Evolutionary conservation across 2,888 invertebrate species (phyloP).

Genomic region (Crocallis elinguaria): DNA sequence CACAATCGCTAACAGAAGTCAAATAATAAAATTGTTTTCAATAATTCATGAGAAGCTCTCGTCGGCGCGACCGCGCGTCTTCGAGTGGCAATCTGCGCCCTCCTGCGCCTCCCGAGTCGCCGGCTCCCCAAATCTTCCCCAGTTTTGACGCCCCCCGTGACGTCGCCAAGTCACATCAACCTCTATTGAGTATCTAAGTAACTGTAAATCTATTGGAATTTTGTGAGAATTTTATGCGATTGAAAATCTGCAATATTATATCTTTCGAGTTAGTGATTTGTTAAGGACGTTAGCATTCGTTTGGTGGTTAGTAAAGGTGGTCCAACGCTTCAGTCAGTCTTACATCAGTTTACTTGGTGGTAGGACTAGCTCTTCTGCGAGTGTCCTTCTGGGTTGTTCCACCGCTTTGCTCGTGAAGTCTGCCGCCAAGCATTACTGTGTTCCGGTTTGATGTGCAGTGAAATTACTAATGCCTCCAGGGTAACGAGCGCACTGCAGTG

Average conservation of each 20-base stretch:
- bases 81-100: conserved; percentile 7
- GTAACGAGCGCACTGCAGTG: too few species aligned
- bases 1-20: neutral
- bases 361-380: too few species aligned
- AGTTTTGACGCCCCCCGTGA: conserved; percentile 7
- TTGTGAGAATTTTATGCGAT: conserved; percentile 4
- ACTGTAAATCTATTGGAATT: conserved; percentile 9
- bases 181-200: conserved; percentile 8
- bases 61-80: conserved; percentile 23
- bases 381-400: too few species aligned
- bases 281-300: neutral
- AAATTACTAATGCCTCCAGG: too few species aligned
- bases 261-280: neutral
- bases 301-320: neutral
- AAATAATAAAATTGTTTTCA: conserved; percentile 15
- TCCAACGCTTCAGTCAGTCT: too few species aligned
- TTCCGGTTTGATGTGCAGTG: too few species aligned
- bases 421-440: too few species aligned
- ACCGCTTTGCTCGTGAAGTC: too few species aligned
- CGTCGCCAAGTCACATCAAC: neutral
- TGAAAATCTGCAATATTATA: neutral
- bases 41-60: conserved; percentile 33
- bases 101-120: neutral
- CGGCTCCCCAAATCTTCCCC: neutral
- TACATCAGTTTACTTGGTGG: too few species aligned